Percentiles rank a stretch among this genome's conserved stretches.
These are phyloP conservation scores for Amphiprion clarkii DNA, from an alignment of 2,797 vertebrate species.

Conservation along the genomic window DNA sequence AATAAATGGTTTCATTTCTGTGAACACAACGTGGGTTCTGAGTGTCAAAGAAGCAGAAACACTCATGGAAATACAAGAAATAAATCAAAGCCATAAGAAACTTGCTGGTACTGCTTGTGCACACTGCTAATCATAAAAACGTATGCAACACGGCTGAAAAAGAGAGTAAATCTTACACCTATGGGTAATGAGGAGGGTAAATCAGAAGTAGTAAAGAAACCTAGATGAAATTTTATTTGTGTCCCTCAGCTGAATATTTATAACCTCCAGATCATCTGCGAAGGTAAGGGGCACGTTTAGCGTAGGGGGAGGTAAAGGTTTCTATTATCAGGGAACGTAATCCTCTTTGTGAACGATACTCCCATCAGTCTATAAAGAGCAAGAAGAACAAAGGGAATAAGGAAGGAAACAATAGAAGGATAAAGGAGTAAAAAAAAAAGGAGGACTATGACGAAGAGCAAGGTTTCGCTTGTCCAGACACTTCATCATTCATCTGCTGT, in stretches of 20 bases:
- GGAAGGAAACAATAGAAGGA: neutral
- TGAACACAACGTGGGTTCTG: too few relatives aligned
- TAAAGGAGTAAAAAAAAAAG: constrained; percentile 6
- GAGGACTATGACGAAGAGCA: neutral
- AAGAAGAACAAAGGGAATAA: constrained; percentile 32
- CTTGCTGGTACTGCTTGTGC: neutral
- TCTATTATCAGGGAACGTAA: constrained; percentile 37
- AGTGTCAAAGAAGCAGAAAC: too few relatives aligned
- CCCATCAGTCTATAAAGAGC: constrained; percentile 18
- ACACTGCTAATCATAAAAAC: constrained; percentile 1
- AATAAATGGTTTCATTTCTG: too few relatives aligned
- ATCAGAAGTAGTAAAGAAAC: constrained; percentile 26
- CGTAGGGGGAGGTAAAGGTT: constrained; percentile 35
- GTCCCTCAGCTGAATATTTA: constrained; percentile 54
- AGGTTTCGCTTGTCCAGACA: constrained; percentile 3
- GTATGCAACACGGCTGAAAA: neutral
- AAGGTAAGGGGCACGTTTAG: neutral
- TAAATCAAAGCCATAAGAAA: neutral
- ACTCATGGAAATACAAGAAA: neutral
- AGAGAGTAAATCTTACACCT: constrained; percentile 19
- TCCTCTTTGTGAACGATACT: constrained; percentile 28
- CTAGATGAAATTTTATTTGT: constrained; percentile 37
- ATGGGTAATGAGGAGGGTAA: neutral
- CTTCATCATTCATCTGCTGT: constrained; percentile 46
- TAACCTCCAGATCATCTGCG: constrained; percentile 34